Evolutionary conservation across 2,888 invertebrate genomes (phyloP), one percentile per base, ranked within the genome.

Genomic region (Pseudanteris insignis): DNA sequence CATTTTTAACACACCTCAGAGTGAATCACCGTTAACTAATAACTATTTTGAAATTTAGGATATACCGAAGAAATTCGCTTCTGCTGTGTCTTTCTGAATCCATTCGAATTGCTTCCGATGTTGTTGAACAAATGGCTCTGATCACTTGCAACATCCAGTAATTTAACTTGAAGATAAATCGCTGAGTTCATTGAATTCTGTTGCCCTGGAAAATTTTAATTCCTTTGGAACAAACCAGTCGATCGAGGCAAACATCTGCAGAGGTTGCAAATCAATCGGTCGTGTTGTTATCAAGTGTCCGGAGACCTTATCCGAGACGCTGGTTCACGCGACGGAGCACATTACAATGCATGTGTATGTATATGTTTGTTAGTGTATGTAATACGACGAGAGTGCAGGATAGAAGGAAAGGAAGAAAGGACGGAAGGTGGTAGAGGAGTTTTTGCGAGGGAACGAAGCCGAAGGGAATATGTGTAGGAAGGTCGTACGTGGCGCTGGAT

Each of bases 251-350:
- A 34, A 9, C 14, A 36, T 36, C 36, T 21, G 2, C 15, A 18
- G 38, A 28, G 51, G 62, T 41, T 48, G 57, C 62, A 58, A 64
- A 66, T 64, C 62, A 62, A 62, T 64, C 66, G 62, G 48, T 46
- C 13, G 34, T 14, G 24, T 15, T 24, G 50, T 62, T 66, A 66
- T 66, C 64, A 55, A 54, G 25, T 21, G 32, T 38, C 28, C 34
- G 26, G 57, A 26, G 61, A 57, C 63, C 60, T 65, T 60, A 65
- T 65, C 65, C 46, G 47, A 24, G 34, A 44, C 67, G 63, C 60
- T 69, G 67, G 67, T 70, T 69, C 68, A 65, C 63, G 60, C 65
- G 51, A 46, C 48, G 48, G 38, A 64, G 65, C 60, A 61, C 65
- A 65, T 66, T 67, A 66, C 54, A 64, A 62, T 64, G 66, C 63